phyloP scores from a whole-genome alignment of 2,113 vertebrate genomes.

The Phasianus colchicus region DNA sequence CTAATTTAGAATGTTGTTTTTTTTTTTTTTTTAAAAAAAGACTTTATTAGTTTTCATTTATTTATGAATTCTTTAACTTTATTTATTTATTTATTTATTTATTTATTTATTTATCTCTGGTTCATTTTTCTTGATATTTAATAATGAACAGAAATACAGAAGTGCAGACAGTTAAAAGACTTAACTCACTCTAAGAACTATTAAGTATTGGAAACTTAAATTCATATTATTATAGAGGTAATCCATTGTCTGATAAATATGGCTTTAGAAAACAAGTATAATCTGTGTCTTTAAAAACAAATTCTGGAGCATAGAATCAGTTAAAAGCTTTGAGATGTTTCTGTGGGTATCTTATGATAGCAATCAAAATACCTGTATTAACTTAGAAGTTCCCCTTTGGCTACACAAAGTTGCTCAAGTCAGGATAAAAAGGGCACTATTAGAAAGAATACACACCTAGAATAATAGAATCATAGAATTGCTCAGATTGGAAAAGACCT shows the following conservation, averaged over 20 bases:
- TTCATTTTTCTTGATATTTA: background rate
- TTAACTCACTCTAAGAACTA: background rate
- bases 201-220: background rate
- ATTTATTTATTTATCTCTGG: background rate
- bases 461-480: too few relatives aligned
- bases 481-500: too few relatives aligned
- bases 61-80: too few relatives aligned
- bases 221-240: background rate
- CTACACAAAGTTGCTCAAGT: background rate
- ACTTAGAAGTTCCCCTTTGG: background rate
- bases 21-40: background rate
- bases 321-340: background rate
- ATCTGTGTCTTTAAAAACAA: background rate
- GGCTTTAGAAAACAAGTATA: background rate
- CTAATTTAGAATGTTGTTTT: rapidly evolving
- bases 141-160: background rate
- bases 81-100: background rate
- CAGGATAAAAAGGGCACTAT: background rate
- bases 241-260: background rate
- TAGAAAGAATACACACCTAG: background rate
- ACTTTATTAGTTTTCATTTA: background rate
- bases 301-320: background rate
- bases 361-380: background rate
- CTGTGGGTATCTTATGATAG: rapidly evolving
- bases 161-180: background rate